These are phyloP conservation scores for Hemiprocne comata DNA, from an alignment of 2,113 vertebrate genomes.

Conservation along the genomic window DNA sequence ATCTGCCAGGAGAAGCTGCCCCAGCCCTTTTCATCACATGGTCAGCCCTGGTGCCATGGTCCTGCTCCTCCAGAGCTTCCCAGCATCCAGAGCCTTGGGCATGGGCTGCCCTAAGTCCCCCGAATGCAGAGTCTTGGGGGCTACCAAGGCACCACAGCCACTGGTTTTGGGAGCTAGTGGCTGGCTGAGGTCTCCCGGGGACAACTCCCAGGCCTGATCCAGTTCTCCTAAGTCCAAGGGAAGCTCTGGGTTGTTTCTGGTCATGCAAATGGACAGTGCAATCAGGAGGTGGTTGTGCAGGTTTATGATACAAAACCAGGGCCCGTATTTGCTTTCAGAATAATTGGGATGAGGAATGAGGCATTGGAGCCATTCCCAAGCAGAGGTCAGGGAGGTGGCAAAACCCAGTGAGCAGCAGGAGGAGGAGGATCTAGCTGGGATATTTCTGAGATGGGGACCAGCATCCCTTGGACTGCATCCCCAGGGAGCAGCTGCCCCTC, in stretches of 20 bases:
- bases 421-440: background rate
- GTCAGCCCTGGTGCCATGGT: background rate
- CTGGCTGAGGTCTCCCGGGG: background rate
- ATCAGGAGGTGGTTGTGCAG: background rate
- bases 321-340: background rate
- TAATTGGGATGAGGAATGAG: fast-evolving
- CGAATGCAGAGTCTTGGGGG: fast-evolving
- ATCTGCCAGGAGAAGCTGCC: background rate
- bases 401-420: background rate
- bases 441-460: background rate
- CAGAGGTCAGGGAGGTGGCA: background rate
- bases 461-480: background rate
- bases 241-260: background rate
- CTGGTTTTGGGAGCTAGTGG: background rate
- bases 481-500: background rate
- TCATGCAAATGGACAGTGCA: fast-evolving
- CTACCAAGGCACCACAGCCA: fast-evolving
- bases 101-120: background rate
- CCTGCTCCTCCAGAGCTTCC: background rate
- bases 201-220: no score
- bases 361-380: fast-evolving
- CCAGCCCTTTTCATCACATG: fast-evolving
- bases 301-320: background rate
- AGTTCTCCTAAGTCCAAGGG: background rate
- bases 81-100: background rate